phyloP scores from a whole-genome alignment of 2,888 invertebrate genomes.

The Galeruca laticollis region DNA sequence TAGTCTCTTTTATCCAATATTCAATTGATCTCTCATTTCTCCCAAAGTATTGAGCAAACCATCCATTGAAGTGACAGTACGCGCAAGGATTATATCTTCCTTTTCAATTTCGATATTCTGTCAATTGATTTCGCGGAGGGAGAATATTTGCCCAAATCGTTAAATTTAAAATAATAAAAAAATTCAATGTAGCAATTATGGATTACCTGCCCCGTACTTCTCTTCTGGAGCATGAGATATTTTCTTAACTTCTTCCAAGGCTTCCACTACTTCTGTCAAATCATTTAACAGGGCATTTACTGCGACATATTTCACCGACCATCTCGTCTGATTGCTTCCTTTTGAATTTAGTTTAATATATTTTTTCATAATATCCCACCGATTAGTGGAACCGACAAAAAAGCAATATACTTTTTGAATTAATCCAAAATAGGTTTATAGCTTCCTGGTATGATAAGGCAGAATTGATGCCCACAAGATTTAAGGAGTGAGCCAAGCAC shows the following conservation, averaged over 20 bases:
- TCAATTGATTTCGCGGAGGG: too few relatives aligned
- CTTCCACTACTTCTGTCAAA: conserved; percentile 10
- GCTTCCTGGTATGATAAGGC: not conserved
- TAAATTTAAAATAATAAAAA: too few relatives aligned
- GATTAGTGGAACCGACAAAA: not conserved
- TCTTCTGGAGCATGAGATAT: not conserved
- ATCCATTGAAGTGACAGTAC: too few relatives aligned
- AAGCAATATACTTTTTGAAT: not conserved
- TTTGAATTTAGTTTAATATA: not conserved
- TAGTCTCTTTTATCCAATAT: too few relatives aligned
- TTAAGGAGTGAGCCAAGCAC: not conserved
- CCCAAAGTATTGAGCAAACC: too few relatives aligned
- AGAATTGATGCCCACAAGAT: not conserved
- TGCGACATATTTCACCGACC: not conserved
- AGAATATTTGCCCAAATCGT: too few relatives aligned
- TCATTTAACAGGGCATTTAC: conserved; percentile 11
- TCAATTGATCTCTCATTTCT: too few relatives aligned
- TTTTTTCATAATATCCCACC: not conserved
- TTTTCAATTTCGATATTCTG: too few relatives aligned
- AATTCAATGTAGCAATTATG: too few relatives aligned
- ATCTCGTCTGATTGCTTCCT: not conserved
- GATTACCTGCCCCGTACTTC: too few relatives aligned
- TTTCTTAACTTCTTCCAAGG: conserved; percentile 1
- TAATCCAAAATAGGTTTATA: not conserved
- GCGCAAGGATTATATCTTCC: too few relatives aligned